Conservation (phyloP, 2,888 invertebrate genomes). For the Agrotis exclamationis region DNA sequence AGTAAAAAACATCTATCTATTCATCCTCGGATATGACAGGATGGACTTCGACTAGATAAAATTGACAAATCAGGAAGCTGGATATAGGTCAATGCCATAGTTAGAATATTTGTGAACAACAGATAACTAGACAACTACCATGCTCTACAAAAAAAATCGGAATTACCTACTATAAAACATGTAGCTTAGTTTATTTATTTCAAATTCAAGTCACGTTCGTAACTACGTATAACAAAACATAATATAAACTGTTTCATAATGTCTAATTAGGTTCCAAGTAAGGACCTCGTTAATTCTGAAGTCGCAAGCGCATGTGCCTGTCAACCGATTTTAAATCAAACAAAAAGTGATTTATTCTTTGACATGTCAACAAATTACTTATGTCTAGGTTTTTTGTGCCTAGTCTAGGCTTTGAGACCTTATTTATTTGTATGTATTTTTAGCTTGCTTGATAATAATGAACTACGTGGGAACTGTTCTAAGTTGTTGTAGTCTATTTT, state of each 20-base stretch:
- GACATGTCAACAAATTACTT: slow-evolving; percentile 56
- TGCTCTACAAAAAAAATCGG: neutral
- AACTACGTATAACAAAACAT: slow-evolving; percentile 49
- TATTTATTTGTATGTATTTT: slow-evolving; percentile 29
- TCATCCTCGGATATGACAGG: neutral
- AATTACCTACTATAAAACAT: neutral
- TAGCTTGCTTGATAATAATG: slow-evolving; percentile 16
- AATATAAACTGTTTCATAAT: slow-evolving; percentile 54
- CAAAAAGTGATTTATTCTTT: slow-evolving; percentile 48
- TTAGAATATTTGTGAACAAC: neutral
- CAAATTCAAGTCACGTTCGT: slow-evolving; percentile 48
- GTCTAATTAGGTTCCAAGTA: slow-evolving; percentile 56
- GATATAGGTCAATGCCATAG: slow-evolving; percentile 5
- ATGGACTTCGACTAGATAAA: neutral
- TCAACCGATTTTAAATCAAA: slow-evolving; percentile 49
- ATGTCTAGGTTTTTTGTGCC: slow-evolving; percentile 31
- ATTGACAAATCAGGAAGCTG: neutral
- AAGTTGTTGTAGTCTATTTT: neutral
- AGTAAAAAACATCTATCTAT: too few species aligned
- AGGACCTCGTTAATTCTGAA: slow-evolving; percentile 56
- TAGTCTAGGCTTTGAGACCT: slow-evolving; percentile 20
- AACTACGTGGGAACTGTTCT: slow-evolving; percentile 17
- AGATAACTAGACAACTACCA: neutral
- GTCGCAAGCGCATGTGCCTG: slow-evolving; percentile 35
- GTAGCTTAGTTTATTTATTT: slow-evolving; percentile 24